Evolutionary conservation across 2,888 invertebrate genomes (phyloP).

Genomic region (Pyrocoelia pectoralis): DNA sequence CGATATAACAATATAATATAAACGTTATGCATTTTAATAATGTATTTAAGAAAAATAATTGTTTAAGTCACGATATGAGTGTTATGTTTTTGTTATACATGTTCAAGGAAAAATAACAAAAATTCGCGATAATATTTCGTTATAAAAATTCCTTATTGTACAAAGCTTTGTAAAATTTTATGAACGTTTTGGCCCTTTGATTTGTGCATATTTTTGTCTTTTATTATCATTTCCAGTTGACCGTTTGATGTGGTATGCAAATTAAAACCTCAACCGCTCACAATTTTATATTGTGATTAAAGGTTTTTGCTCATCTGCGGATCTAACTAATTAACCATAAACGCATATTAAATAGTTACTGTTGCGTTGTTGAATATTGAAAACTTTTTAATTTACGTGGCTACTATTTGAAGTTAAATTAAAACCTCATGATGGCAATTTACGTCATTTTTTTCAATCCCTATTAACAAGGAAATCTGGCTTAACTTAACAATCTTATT

Average conservation of each 20-base stretch:
- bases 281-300: background rate
- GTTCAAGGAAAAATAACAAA: background rate
- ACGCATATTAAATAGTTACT: no score
- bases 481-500: no score
- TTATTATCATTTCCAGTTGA: background rate
- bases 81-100: no score
- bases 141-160: background rate
- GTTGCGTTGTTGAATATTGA: no score
- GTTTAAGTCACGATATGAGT: background rate
- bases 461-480: no score
- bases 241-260: background rate
- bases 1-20: background rate
- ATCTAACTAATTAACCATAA: no score
- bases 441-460: no score
- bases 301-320: background rate
- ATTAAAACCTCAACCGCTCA: background rate
- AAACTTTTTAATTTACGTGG: no score
- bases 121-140: background rate
- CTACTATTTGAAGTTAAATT: no score
- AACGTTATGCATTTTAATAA: conserved; percentile 1
- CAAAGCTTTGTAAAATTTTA: background rate
- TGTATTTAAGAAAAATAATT: background rate
- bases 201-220: background rate
- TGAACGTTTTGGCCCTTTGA: background rate
- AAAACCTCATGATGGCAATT: no score